Conservation (phyloP, 1,140 invertebrate species). For the Drosophila orosa region DNA sequence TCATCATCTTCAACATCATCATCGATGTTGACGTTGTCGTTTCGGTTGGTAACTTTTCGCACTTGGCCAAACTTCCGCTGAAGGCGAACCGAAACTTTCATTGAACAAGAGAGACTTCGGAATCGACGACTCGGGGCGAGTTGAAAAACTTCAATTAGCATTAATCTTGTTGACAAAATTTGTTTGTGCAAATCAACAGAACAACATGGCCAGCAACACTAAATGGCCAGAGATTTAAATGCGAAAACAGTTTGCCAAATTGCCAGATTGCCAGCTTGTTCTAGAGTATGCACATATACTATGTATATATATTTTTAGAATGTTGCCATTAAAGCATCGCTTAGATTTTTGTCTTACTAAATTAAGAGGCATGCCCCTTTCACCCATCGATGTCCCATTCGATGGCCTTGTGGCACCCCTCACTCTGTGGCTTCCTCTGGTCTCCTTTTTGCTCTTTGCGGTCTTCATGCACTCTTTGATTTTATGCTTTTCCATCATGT, state of each 20-base stretch:
- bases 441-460: conserved; percentile 11
- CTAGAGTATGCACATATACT: conserved; percentile 3
- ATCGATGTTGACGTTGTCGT: conserved; percentile 45
- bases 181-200: conserved; percentile 67
- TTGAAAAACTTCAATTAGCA: conserved; percentile 72
- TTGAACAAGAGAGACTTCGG: conserved; percentile 66
- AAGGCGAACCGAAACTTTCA: conserved; percentile 51
- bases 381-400: conserved; percentile 6
- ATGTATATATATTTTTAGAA: conserved; percentile 45
- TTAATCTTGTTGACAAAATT: conserved; percentile 68
- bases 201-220: conserved; percentile 45
- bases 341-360: conserved; percentile 32
- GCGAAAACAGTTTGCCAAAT: conserved; percentile 14
- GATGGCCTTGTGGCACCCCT: conserved; percentile 6
- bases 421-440: not conserved
- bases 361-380: conserved; percentile 8
- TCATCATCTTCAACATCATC: conserved; percentile 9
- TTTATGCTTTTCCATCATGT: conserved; percentile 54
- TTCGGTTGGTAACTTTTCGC: conserved; percentile 58
- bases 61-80: conserved; percentile 60
- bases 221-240: conserved; percentile 32
- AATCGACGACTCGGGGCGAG: conserved; percentile 46
- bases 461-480: conserved; percentile 41
- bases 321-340: conserved; percentile 30
- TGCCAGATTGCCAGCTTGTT: not conserved